Conservation (phyloP, 2,113 vertebrate genomes). For the Rhea pennata region DNA sequence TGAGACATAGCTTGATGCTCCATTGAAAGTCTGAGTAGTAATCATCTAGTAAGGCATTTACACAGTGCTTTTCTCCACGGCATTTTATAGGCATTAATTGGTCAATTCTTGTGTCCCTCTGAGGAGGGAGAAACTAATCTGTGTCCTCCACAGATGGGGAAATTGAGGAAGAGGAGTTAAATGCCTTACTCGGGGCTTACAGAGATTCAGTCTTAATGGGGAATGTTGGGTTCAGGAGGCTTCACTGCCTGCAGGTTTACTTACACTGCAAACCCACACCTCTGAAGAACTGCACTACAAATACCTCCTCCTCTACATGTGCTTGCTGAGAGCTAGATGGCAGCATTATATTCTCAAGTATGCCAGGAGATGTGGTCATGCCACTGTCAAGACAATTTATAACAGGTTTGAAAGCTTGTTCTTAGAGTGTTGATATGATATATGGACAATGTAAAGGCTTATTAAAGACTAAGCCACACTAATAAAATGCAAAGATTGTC, state of each 20-base stretch:
- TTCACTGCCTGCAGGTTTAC: rapidly evolving
- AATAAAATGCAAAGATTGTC: conserved; percentile 73
- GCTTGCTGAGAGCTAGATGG: background rate
- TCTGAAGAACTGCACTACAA: background rate
- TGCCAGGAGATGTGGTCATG: conserved; percentile 7
- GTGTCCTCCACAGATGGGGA: background rate
- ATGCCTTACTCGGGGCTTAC: background rate
- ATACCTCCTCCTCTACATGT: background rate
- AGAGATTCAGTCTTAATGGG: background rate
- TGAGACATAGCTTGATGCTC: background rate
- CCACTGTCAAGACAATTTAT: conserved; percentile 59
- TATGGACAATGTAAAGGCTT: conserved; percentile 55
- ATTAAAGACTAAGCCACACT: conserved; percentile 65
- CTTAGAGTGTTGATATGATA: conserved; percentile 60
- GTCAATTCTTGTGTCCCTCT: background rate
- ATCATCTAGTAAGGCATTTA: background rate
- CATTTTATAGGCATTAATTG: background rate
- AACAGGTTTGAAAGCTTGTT: conserved; percentile 43
- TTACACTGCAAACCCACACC: rapidly evolving
- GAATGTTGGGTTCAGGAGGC: background rate
- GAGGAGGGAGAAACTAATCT: background rate
- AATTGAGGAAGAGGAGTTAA: background rate
- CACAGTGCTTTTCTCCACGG: background rate
- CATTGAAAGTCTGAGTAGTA: background rate
- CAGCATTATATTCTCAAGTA: background rate